Base-by-base conservation (phyloP, 1,140 invertebrate genomes). In the Metaphire vulgaris region DNA sequence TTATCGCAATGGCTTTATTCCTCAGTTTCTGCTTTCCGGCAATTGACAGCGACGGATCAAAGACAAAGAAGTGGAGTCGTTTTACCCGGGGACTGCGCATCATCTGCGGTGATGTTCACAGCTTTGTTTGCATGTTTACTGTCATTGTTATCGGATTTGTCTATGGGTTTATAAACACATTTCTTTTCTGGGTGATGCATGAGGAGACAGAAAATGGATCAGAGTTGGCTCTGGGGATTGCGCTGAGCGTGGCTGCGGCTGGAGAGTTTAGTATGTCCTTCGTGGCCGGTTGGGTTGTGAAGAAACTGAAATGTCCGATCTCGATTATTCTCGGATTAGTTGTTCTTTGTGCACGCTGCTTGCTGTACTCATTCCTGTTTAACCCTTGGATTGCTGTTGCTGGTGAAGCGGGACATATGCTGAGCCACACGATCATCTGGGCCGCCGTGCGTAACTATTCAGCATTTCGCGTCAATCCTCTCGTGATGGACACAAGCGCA, bases 171-270 rank as follows among this genome's bases (percentile, higher is more conserved):
- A 56, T 73, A 29, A 34, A 29, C 41, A 34, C n/a, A 0, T 73
- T 73, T 34, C 16, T 73, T 2, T 34, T 34, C 2, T 73, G 72
- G 72, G 1, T 56, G 31, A 73, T 73, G 34, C 72, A 73, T 56
- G 12, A 73, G 32, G n/a, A 34, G 33, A n/a, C 28, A 6, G 28
- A 0, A 21, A 34, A 73, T 34, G 72, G 72, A 28, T 73, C 72
- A 2, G 72, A 73, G 28, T 41, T 73, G 14, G 28, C 28, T 56
- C 28, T 73, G 1, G 72, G 72, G 33, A 56, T 56, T 1, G 41
- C 34, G 1, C 28, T 73, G 28, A 34, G 31, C 21, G 26, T 41
- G 12, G 72, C 72, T 26, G 34, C 32, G 26, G 72, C 31, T 26
- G 72, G 72, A 12, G 72, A 73, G 31, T 34, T 73, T 21, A 26